Base-by-base conservation (phyloP, 2,888 invertebrate species). In the Synergus gifuensis region DNA sequence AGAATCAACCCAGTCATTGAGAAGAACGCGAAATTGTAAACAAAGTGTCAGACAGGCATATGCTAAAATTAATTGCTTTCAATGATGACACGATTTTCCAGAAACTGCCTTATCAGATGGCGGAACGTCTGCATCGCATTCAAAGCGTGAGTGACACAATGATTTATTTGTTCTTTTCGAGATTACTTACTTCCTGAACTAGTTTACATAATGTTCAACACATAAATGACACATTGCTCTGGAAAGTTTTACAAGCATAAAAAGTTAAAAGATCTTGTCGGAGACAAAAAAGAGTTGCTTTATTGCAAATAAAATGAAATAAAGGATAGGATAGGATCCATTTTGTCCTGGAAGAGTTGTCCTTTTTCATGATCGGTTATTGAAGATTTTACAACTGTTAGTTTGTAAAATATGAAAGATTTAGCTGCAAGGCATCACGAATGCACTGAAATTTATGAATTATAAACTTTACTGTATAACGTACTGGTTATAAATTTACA, bases 1-100 rank as follows among this genome's bases (percentile, higher is more conserved):
- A 83, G 83, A 76, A 69, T 54, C 79, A 79, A 78, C 80, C 79
- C 60, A 79, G 76, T 80, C 82, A 82, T 81, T 83, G 82, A 83
- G 82, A 83, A 76, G 77, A 79, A 80, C 54, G n/a, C 78, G 79
- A 81, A 76, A 82, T 79, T 82, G 83, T 83, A 83, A 83, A 83
- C 81, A 83, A 83, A 82, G 79, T 81, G 79, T 81, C 78, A 62
- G 79, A 54, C 73, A 49, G 79, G 76, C 81, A 77, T 78, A 79
- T 73, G 83, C 81, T 67, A 77, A 83, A 83, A 83, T 83, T 83
- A 82, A 83, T 83, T 82, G 82, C 73, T 83, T 79, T 78, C 76
- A 79, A 54, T 58, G 73, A 73, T 54, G 73, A 73, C 73, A 73
- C 16, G 36, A 54, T 58, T 73, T 58, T 73, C 73, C 54, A 73